phyloP scores from a whole-genome alignment of 2,888 invertebrate genomes.

The Caenorhabditis uteleia region DNA sequence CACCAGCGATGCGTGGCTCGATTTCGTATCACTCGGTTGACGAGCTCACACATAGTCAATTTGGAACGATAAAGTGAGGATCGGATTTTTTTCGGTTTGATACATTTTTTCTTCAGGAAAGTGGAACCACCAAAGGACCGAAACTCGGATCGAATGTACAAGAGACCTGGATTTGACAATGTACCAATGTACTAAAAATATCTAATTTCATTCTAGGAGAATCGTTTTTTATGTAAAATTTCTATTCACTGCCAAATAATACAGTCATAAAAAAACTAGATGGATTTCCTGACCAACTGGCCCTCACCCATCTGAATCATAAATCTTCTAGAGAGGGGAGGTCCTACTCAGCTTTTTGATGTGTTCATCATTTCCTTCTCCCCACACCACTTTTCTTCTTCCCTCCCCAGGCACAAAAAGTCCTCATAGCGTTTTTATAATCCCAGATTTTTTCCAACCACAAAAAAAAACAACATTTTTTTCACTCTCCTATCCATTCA shows the following conservation, averaged over 20 bases:
- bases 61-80: slow-evolving; percentile 43
- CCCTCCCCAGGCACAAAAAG: no score
- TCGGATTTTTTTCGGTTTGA: not conserved
- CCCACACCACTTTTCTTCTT: no score
- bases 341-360: no score
- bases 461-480: no score
- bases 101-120: slow-evolving; percentile 31
- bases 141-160: slow-evolving; percentile 64
- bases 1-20: slow-evolving; percentile 52
- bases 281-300: no score
- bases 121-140: slow-evolving; percentile 57
- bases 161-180: slow-evolving; percentile 67
- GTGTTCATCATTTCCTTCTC: no score
- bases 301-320: no score
- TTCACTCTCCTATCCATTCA: no score
- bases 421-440: no score
- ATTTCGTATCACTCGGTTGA: slow-evolving; percentile 52
- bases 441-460: no score
- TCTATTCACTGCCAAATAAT: not conserved
- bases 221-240: not conserved
- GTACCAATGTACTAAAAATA: slow-evolving; percentile 65
- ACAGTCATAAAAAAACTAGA: no score
- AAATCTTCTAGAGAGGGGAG: no score
- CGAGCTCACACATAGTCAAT: slow-evolving; percentile 56
- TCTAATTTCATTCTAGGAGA: not conserved